Base-by-base conservation (phyloP, 2,797 vertebrate genomes). In the Acanthurus leucopareius region DNA sequence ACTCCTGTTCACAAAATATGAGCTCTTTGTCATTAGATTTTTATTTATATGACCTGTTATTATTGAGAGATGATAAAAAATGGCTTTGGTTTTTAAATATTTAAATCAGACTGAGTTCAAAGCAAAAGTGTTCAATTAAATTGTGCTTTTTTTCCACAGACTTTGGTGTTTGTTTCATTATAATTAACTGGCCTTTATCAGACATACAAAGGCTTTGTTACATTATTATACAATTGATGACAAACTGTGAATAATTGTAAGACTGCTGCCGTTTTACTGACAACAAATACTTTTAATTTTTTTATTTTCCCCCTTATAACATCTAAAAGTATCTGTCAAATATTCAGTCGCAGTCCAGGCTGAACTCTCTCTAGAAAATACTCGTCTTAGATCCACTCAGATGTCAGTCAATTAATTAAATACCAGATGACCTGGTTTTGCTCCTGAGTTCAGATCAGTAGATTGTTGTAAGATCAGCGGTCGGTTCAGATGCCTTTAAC, bases 341-440 rank as follows among this genome's bases (percentile, higher is more conserved):
- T 35, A 16, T 38, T 45, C 5, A 7, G 22, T 28, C 19, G 4
- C 19, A 59, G 65, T 54, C 42, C 19, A 28, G 52, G 56, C 40
- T 20, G 53, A 22, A n/a, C 10, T 1, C 56, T 57, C 69, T 64
- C 51, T 7, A 35, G 7, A 9, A 60, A 71, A 72, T 17, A 7
- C 54, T 82, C 72, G 25, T 54, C 40, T 35, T 19, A 35, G 70
- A 86, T 88, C 64, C 72, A 71, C 69, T 48, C 62, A 86, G 48
- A 79, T 2, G 68, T 84, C 89, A 81, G 0, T 88, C 83, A 89
- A 4, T 65, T 51, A 40, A 88, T 87, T 88, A 86, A 40, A 66
- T 2, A 73, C 48, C 87, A 86, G 57, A 72, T 92, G 89, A 92
- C 92, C 90, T 90, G 89, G 83, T 90, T 91, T 85, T 38, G 10